A percentile compares a stretch with the other conserved stretches of the same genome.
These are phyloP conservation scores for Sturmia bella DNA, from an alignment of 2,888 invertebrate genomes.

Conservation along the genomic window DNA sequence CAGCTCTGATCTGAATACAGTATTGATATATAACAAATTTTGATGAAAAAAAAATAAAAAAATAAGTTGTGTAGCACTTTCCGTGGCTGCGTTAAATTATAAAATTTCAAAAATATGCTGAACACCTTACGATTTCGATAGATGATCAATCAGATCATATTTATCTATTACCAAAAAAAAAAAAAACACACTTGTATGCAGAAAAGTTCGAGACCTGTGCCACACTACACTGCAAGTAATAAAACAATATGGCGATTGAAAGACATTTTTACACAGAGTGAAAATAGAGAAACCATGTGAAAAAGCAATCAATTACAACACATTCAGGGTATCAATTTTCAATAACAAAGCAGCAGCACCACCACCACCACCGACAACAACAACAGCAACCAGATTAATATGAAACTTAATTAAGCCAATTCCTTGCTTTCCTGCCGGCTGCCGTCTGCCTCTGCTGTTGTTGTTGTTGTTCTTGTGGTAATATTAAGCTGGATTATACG, in stretches of 20 bases:
- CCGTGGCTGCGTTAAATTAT: too few species aligned
- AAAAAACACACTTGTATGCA: too few species aligned
- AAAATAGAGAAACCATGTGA: slow-evolving; percentile 1
- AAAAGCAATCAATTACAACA: not conserved
- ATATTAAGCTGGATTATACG: not conserved
- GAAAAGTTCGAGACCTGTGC: too few species aligned
- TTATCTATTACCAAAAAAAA: not conserved
- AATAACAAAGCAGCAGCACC: not conserved
- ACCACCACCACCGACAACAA: too few species aligned
- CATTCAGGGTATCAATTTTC: not conserved
- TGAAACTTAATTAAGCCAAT: slow-evolving; percentile 14
- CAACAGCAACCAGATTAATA: not conserved
- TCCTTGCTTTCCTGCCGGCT: not conserved
- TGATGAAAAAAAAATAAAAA: too few species aligned
- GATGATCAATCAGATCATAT: too few species aligned
- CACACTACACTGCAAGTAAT: not conserved
- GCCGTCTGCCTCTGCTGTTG: too few species aligned
- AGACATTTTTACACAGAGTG: not conserved
- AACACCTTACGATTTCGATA: too few species aligned
- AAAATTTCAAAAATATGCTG: too few species aligned
- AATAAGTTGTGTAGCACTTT: too few species aligned
- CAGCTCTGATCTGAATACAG: too few species aligned
- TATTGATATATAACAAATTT: too few species aligned
- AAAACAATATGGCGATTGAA: slow-evolving; percentile 13
- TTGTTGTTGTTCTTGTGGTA: not conserved